Evolutionary conservation across 2,888 invertebrate species (phyloP).

Genomic region (Apamea anceps): DNA sequence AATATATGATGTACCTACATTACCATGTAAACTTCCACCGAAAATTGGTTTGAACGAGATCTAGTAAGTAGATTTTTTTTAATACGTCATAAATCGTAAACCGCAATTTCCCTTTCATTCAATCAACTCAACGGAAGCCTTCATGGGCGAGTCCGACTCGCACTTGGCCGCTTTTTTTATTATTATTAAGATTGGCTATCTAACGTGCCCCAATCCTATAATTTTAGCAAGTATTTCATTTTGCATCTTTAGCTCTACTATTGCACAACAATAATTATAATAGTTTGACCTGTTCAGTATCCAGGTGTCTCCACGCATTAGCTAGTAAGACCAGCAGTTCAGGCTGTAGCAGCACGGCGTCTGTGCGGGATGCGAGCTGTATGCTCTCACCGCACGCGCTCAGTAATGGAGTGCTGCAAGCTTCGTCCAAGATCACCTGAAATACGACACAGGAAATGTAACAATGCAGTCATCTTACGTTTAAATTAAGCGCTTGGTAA

Average conservation of each 20-base stretch:
- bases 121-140: too few species aligned
- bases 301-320: slow-evolving; percentile 89
- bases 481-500: neutral
- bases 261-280: neutral
- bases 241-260: neutral
- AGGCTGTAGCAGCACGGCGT: slow-evolving; percentile 89
- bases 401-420: slow-evolving; percentile 90
- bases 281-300: slow-evolving; percentile 73
- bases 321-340: slow-evolving; percentile 88
- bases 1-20: too few species aligned
- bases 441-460: neutral
- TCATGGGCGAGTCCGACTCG: too few species aligned
- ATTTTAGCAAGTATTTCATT: neutral
- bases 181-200: too few species aligned
- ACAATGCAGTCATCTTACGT: neutral
- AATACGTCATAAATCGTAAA: too few species aligned
- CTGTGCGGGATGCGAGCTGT: slow-evolving; percentile 82
- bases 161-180: too few species aligned
- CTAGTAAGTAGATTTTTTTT: too few species aligned
- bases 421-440: slow-evolving; percentile 91
- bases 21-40: too few species aligned
- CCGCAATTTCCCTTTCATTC: too few species aligned
- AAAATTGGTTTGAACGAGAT: too few species aligned
- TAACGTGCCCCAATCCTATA: neutral
- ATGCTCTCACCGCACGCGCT: slow-evolving; percentile 73